Evolutionary conservation across 1,140 invertebrate genomes (phyloP), one percentile per base, ranked within the genome.

Genomic region (Pristionchus pacificus): DNA sequence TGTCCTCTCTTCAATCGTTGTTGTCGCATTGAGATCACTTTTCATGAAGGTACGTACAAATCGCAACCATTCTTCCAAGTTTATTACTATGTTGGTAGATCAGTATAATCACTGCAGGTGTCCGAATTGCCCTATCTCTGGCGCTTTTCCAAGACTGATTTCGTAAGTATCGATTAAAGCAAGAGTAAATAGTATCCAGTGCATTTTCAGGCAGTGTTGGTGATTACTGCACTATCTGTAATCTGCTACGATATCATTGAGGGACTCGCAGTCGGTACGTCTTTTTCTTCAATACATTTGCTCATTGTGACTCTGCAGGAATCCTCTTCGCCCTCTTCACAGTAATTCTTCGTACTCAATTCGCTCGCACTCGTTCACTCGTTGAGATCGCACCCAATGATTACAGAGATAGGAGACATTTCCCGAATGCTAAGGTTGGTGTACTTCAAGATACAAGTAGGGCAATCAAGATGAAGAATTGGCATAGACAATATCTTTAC

Each of bases 1-100:
- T 49, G 67, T 75, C 2, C 67, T 75, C 2, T 27, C 71, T 24
- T 60, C 60, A 2, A 74, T 75, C 27, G 68, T 75, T 6, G 6
- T 74, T 15, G 60, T 73, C 27, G 71, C 66, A 31, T 31, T 73
- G 1, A 2, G 33, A 27, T 62, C 71, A 14, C 58, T 73, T 24
- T 29, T 73, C 24, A 63, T 31, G 38, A 68, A 73, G 19, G 38
- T 49, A n/a, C n/a, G n/a, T 49, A 49, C 38, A 49, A 49, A 49
- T 49, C 19, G 38, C 6, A 49, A 49, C 6, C 6, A 10, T 49
- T 6, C 38, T 6, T 10, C 6, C 6, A 49, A 49, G 38, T 49
- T 6, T 49, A 6, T 49, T 19, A 49, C 19, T 49, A 19, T 10
- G 38, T 49, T 49, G 6, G 38, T 49, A 19, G 38, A 6, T 10